phyloP scores from a whole-genome alignment of 2,797 vertebrate species.

The Micrastur ruficollis region DNA sequence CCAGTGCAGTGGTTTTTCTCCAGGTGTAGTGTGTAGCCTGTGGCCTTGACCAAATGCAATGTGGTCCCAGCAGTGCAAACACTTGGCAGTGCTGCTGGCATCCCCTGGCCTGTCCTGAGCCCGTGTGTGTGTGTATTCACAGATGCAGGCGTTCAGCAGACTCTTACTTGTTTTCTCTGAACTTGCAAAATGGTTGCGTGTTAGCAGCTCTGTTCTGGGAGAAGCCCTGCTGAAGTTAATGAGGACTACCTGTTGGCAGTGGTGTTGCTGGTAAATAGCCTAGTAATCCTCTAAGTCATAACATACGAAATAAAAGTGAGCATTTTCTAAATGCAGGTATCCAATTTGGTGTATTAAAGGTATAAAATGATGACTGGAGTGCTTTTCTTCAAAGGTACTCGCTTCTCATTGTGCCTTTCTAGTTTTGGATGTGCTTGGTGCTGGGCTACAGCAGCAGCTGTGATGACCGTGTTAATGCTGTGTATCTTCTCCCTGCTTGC shows the following conservation, averaged over 20 bases:
- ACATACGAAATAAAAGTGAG: neutral
- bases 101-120: neutral
- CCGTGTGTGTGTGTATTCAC: neutral
- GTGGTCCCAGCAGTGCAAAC: neutral
- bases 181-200: neutral
- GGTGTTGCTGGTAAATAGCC: neutral
- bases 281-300: slow-evolving; percentile 8
- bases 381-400: neutral
- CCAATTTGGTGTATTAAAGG: neutral
- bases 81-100: neutral
- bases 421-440: neutral
- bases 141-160: neutral
- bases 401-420: neutral
- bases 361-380: neutral
- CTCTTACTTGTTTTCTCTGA: neutral
- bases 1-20: neutral
- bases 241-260: neutral
- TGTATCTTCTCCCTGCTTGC: neutral
- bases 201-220: neutral
- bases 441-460: neutral
- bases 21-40: neutral
- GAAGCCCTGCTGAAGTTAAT: neutral
- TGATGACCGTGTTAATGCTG: neutral
- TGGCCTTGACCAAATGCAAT: neutral
- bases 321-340: neutral